phyloP scores from a whole-genome alignment of 2,888 invertebrate species.

The Argyresthia albistria region DNA sequence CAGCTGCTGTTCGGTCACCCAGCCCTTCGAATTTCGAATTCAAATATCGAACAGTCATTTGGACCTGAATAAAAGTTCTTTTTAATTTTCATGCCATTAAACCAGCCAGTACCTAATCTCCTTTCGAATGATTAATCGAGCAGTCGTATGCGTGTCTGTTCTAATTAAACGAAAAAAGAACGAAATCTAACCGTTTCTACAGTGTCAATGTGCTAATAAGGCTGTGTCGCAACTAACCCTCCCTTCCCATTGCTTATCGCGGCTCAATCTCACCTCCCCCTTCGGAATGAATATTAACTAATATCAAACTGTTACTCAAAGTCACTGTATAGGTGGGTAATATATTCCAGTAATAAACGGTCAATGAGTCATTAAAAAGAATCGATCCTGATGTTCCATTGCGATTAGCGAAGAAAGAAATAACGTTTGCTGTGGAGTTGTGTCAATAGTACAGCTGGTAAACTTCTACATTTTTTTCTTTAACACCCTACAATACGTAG shows the following conservation, averaged over 20 bases:
- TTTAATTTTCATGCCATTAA: background rate
- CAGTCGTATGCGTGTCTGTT: conserved; percentile 1
- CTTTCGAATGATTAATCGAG: conserved; percentile 4
- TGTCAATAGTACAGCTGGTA: too few relatives aligned
- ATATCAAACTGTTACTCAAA: conserved; percentile 41
- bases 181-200: conserved; percentile 7
- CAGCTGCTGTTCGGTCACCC: conserved; percentile 3
- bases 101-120: background rate
- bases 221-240: conserved; percentile 18
- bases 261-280: conserved; percentile 15
- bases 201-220: conserved; percentile 21
- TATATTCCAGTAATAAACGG: conserved; percentile 22
- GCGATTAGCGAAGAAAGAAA: background rate
- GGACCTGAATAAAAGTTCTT: too few relatives aligned
- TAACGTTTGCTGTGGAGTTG: background rate
- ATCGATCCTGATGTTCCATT: conserved; percentile 10
- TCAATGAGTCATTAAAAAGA: conserved; percentile 39
- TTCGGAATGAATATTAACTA: conserved; percentile 66
- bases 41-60: background rate
- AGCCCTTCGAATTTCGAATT: background rate
- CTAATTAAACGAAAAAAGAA: conserved; percentile 5
- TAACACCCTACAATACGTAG: too few relatives aligned
- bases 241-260: conserved; percentile 20
- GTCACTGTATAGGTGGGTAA: conserved; percentile 24
- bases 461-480: too few relatives aligned